Percentiles rank a stretch among this genome's conserved stretches.
phyloP scores from a whole-genome alignment of 1,140 invertebrate species.

The Microplitis demolitor region DNA sequence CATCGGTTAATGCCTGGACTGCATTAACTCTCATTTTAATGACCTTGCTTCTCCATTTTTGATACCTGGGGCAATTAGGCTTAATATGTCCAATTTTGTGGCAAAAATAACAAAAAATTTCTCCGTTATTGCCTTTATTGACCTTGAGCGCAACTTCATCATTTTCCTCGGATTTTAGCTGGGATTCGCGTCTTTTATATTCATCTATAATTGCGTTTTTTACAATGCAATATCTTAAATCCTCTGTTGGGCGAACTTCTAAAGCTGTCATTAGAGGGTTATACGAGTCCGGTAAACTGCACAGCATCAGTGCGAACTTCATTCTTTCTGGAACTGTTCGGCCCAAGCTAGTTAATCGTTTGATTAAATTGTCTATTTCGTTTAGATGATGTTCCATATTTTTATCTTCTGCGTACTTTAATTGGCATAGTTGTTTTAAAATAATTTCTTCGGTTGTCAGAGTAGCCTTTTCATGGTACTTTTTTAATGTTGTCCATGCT shows the following conservation, averaged over 20 bases:
- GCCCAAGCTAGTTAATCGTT: conserved; percentile 20
- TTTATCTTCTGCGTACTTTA: conserved; percentile 12
- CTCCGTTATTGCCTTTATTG: not conserved
- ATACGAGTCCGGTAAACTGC: conserved; percentile 27
- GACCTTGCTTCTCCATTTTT: too few relatives aligned
- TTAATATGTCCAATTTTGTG: too few relatives aligned
- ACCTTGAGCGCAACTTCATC: not conserved
- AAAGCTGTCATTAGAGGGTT: conserved; percentile 27
- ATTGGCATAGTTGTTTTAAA: conserved; percentile 19
- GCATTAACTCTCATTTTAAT: too few relatives aligned
- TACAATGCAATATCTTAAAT: conserved; percentile 23
- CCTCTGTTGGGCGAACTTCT: conserved; percentile 23
- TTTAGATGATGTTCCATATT: conserved; percentile 35
- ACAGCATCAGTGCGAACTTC: conserved; percentile 23
- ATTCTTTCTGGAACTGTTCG: conserved; percentile 17
- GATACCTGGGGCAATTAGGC: not conserved
- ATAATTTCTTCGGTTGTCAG: conserved; percentile 27
- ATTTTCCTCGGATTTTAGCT: not conserved
- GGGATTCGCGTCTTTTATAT: conserved; percentile 18
- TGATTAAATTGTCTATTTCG: conserved; percentile 15
- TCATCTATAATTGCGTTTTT: conserved; percentile 29
- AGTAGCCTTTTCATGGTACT: conserved; percentile 31
- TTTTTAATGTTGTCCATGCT: conserved; percentile 27
- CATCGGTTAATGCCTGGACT: too few relatives aligned
- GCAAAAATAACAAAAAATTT: too few relatives aligned